Conservation (phyloP, 2,113 vertebrate genomes). For the Entelurus aequoreus region DNA sequence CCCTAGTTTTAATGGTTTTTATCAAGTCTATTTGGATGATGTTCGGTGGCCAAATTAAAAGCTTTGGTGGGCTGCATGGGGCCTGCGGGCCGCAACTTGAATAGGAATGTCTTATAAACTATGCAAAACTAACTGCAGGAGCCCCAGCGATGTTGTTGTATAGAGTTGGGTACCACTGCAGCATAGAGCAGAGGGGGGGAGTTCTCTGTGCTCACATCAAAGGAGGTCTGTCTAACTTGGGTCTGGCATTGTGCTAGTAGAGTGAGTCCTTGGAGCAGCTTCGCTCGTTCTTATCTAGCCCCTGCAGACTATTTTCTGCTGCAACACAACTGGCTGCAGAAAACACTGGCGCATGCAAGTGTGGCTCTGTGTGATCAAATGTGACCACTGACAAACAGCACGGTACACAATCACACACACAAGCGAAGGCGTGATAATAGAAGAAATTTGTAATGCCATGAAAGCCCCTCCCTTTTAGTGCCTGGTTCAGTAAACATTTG, state of each 20-base stretch:
- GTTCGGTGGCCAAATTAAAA: no score
- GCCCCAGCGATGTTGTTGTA: constrained; percentile 28
- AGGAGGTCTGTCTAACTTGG: constrained; percentile 67
- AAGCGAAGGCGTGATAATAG: constrained; percentile 40
- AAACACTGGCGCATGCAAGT: constrained; percentile 47
- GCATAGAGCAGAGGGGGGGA: constrained; percentile 50
- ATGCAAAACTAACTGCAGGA: constrained; percentile 32
- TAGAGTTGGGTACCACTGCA: constrained; percentile 46
- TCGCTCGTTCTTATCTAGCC: constrained; percentile 62
- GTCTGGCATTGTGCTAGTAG: constrained; percentile 57
- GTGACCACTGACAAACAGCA: constrained; percentile 37
- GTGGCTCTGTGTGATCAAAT: constrained; percentile 33
- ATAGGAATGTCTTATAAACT: constrained; percentile 3
- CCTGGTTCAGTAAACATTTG: constrained; percentile 45
- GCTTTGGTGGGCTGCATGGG: no score
- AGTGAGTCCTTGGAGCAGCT: constrained; percentile 61
- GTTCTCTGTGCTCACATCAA: constrained; percentile 64
- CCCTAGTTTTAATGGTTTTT: no score
- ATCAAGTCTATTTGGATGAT: no score
- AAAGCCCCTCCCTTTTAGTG: constrained; percentile 20
- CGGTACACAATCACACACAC: constrained; percentile 17
- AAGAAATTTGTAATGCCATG: constrained; percentile 58
- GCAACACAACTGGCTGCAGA: constrained; percentile 42
- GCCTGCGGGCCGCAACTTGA: no score
- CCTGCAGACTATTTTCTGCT: constrained; percentile 53